phyloP scores from a whole-genome alignment of 2,797 vertebrate species.

The Anabas testudineus region DNA sequence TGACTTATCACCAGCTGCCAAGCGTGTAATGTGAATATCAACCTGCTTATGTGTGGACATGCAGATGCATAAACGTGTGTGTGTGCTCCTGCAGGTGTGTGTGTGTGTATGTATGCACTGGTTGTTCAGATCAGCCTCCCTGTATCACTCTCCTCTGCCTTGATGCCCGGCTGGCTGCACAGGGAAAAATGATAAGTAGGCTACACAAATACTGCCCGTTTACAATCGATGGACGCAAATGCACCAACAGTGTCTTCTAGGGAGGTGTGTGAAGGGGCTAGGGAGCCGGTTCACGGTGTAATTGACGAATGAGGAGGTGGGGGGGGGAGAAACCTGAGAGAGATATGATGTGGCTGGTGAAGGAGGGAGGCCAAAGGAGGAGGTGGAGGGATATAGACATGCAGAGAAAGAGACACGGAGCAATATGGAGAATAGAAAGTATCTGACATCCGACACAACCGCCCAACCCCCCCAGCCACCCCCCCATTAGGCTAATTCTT shows the following conservation, averaged over 20 bases:
- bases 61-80: conserved; percentile 16
- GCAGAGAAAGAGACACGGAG: conserved; percentile 59
- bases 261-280: conserved; percentile 59
- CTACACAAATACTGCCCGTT: conserved; percentile 70
- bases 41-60: conserved; percentile 6
- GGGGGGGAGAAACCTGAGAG: conserved; percentile 63
- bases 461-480: conserved; percentile 41
- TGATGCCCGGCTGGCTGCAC: conserved; percentile 56
- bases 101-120: conserved; percentile 16
- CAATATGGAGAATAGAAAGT: conserved; percentile 73
- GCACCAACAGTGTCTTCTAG: conserved; percentile 77
- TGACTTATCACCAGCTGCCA: conserved; percentile 17
- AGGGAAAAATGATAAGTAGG: conserved; percentile 75
- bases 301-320: conserved; percentile 69
- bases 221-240: conserved; percentile 82
- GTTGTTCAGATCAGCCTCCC: conserved; percentile 30
- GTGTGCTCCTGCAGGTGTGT: conserved; percentile 9
- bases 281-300: conserved; percentile 72
- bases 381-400: conserved; percentile 9
- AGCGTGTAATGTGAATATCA: conserved; percentile 16
- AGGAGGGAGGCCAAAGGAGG: conserved; percentile 21
- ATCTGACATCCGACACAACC: conserved; percentile 81
- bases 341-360: conserved; percentile 59
- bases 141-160: conserved; percentile 51
- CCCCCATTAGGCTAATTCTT: conserved; percentile 79